These are phyloP conservation scores for Acronicta aceris DNA, from an alignment of 2,888 invertebrate species.

Conservation along the genomic window DNA sequence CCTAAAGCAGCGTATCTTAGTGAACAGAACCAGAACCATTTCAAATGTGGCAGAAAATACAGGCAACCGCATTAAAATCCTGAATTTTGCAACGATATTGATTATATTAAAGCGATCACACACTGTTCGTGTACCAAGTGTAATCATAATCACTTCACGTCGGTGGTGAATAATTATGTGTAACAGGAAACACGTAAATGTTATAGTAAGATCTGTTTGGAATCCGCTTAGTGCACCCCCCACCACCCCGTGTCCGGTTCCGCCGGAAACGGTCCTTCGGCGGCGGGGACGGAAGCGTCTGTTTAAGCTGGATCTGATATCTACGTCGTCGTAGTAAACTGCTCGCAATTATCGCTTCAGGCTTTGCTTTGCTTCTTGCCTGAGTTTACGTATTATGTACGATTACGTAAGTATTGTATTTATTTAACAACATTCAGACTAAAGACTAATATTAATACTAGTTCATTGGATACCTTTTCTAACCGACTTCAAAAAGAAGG, in stretches of 20 bases:
- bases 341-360: constrained; percentile 64
- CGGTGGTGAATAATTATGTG: constrained; percentile 57
- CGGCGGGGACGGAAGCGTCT: constrained; percentile 70
- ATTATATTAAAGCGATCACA: neutral
- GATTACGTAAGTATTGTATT: constrained; percentile 1
- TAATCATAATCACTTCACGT: constrained; percentile 3
- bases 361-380: constrained; percentile 29
- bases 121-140: neutral
- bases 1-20: no score
- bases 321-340: constrained; percentile 57
- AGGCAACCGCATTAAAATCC: neutral
- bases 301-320: constrained; percentile 72
- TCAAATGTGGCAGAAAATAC: neutral
- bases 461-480: no score
- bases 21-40: no score
- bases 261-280: constrained; percentile 75
- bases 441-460: no score
- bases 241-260: constrained; percentile 65
- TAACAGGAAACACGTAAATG: constrained; percentile 54
- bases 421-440: constrained; percentile 1
- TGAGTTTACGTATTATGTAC: constrained; percentile 9
- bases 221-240: constrained; percentile 64
- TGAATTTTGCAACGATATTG: neutral
- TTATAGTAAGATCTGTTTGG: constrained; percentile 63
- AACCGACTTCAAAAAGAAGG: no score